A percentile compares a stretch with the other conserved stretches of the same genome.
Conservation (phyloP, 2,797 vertebrate species). For the Sebastes flavidus region DNA sequence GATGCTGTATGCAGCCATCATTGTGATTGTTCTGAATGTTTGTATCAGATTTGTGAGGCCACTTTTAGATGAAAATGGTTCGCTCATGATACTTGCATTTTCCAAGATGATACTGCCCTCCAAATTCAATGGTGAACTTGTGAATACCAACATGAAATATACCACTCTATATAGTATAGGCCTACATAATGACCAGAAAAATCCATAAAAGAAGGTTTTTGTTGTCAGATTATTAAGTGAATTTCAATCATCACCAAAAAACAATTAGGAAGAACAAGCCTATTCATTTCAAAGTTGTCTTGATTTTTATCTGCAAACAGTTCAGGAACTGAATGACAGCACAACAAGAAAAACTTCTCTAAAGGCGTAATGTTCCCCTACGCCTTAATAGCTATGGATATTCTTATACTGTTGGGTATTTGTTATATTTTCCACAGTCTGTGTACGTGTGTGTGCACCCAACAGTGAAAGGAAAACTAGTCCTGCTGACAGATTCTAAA, state of each 20-base stretch:
- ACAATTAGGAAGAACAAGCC: neutral
- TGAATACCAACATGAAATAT: neutral
- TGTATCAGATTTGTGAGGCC: neutral
- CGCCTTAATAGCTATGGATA: slow-evolving; percentile 23
- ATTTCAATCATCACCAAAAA: neutral
- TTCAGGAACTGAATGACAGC: slow-evolving; percentile 12
- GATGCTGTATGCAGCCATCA: neutral
- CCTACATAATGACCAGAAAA: neutral
- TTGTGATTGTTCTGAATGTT: neutral
- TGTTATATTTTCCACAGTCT: slow-evolving; percentile 41
- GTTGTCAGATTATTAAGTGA: neutral
- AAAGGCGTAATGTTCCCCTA: neutral
- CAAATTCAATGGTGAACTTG: neutral
- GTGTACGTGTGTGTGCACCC: slow-evolving; percentile 50
- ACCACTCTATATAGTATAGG: neutral
- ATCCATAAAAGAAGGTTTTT: neutral
- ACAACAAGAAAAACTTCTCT: slow-evolving; percentile 22
- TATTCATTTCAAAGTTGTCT: neutral
- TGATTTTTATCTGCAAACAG: slow-evolving; percentile 2
- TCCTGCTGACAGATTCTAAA: slow-evolving; percentile 68
- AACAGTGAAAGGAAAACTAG: slow-evolving; percentile 62
- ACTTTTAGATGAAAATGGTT: neutral
- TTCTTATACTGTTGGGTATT: slow-evolving; percentile 23
- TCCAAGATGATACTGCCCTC: neutral
- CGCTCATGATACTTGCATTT: neutral